Base-by-base conservation (phyloP, 2,797 vertebrate genomes). In the Ceryle rudis region DNA sequence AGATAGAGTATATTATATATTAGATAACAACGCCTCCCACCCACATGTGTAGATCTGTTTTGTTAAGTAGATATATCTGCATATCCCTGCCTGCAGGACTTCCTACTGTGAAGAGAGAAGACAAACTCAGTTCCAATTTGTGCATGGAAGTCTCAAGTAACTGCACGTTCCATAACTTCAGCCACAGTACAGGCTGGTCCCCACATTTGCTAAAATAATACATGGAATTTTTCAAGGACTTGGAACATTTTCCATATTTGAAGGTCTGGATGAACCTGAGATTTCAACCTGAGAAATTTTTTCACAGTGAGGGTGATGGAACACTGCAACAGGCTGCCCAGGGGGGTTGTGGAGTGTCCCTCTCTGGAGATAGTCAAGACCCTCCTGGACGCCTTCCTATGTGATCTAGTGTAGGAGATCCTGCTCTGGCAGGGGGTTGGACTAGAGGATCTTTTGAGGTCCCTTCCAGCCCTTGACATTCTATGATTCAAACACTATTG, bases 141-240 rank as follows among this genome's bases (percentile, higher is more conserved):
- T 17, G 3, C 1, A 1, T 26, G 11, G 11, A 55, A 64, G 7
- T 51, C 22, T 23, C 21, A 47, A 23, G 18, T 49, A 62, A 47
- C 21, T 46, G 8, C 1, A 1, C 3, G 3, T 23, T 25, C 11
- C 7, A 4, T 31, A 47, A 28, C 9, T 61, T 46, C 5, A 52
- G 6, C 10, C 11, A 28, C 3, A 2, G 17, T 64, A 13, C 22
- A 65, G 6, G 25, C 33, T 6, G 47, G 10, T 47, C 9, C 39
- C 4, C 23, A 35, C 4, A 19, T 67, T 58, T 61, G 6, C 14
- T 80, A 18, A 79, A 89, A 26, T 20, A 46, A 37, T 42, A 17
- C 5, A 11, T 11, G 6, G 20, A 57, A 2, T 2, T 7, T 69
- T 93, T 75, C 71, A 87, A 75, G 37, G 44, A 29, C n/a, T 70